Evolutionary conservation across 2,797 vertebrate genomes (phyloP).

Genomic region (Aselliscus stoliczkanus): DNA sequence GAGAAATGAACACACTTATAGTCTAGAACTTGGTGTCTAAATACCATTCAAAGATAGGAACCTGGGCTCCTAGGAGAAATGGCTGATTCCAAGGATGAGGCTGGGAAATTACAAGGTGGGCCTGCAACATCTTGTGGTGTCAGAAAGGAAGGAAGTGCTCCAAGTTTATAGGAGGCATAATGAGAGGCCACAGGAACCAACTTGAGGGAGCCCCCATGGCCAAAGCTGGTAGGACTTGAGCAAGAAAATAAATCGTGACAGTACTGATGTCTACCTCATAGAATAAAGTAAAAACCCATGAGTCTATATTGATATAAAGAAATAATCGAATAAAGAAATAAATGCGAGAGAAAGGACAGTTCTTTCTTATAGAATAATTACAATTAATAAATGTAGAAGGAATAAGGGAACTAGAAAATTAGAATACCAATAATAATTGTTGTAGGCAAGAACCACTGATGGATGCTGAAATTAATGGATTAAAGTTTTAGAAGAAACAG

Average conservation of each 20-base stretch:
- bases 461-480: not conserved
- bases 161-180: not conserved
- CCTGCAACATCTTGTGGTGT: not conserved
- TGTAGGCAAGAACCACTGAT: not conserved
- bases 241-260: not conserved
- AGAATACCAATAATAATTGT: not conserved
- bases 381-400: not conserved
- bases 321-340: not conserved
- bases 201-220: not conserved
- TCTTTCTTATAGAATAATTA: not conserved
- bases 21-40: not conserved
- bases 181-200: not conserved
- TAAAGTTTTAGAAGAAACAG: not conserved
- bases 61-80: not conserved
- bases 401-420: not conserved
- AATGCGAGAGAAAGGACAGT: not conserved
- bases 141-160: not conserved
- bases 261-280: not conserved
- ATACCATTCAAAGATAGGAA: not conserved
- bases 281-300: not conserved
- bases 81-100: not conserved
- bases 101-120: not conserved
- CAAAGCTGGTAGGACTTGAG: not conserved
- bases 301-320: not conserved
- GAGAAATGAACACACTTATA: not conserved